Percentiles rank a stretch among this genome's conserved stretches.
phyloP scores from a whole-genome alignment of 2,888 invertebrate genomes.

The Pasiphila rectangulata region DNA sequence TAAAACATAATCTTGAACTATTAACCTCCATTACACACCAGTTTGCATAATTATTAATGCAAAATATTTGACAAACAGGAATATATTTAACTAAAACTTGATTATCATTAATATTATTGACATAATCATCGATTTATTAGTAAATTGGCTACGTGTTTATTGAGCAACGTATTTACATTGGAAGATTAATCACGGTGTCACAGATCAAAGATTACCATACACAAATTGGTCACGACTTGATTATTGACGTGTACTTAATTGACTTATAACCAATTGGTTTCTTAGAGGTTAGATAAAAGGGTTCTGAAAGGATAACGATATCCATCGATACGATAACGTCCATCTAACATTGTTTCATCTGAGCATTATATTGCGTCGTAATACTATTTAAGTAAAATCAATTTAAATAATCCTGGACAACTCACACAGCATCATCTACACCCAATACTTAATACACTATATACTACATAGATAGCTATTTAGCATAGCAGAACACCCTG shows the following conservation, averaged over 20 bases:
- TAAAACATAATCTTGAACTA: constrained; percentile 17
- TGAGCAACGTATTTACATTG: constrained; percentile 28
- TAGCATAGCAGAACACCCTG: too few relatives aligned
- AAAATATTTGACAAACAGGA: constrained; percentile 11
- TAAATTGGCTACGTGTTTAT: constrained; percentile 27
- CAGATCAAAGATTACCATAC: constrained; percentile 24
- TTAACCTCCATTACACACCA: constrained; percentile 11
- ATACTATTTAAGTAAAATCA: too few relatives aligned
- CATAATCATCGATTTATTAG: constrained; percentile 35
- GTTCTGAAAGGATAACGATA: too few relatives aligned
- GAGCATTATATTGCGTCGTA: too few relatives aligned
- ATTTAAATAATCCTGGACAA: too few relatives aligned
- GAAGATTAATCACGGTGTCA: constrained; percentile 24
- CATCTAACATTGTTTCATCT: too few relatives aligned
- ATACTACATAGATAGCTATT: too few relatives aligned
- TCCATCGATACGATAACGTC: too few relatives aligned
- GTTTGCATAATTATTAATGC: constrained; percentile 4
- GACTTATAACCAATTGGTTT: not conserved
- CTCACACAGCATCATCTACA: too few relatives aligned
- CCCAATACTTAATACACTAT: too few relatives aligned
- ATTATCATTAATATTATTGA: constrained; percentile 25
- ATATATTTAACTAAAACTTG: constrained; percentile 5
- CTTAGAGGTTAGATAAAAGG: not conserved
- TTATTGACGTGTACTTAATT: not conserved
- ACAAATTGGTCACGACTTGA: constrained; percentile 9